phyloP scores from a whole-genome alignment of 2,113 vertebrate species.

The Pygoscelis antarcticus region DNA sequence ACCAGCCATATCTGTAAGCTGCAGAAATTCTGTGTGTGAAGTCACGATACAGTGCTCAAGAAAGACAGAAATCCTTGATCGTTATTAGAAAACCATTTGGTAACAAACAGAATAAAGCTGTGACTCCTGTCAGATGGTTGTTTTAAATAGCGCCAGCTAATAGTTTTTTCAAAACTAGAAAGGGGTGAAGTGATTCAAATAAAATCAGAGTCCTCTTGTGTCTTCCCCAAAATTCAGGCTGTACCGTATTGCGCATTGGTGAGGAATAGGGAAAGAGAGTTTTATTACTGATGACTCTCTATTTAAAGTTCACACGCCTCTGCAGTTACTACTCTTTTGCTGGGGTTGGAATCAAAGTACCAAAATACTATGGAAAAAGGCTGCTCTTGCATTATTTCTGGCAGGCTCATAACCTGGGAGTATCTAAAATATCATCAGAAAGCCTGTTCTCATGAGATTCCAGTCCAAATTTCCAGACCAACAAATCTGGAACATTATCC shows the following conservation, averaged over 20 bases:
- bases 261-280: neutral
- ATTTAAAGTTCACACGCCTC: neutral
- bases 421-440: neutral
- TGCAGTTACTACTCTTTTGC: neutral
- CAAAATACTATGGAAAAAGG: neutral
- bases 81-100: neutral
- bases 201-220: neutral
- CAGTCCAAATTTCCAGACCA: neutral
- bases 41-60: neutral
- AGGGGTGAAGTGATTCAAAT: neutral
- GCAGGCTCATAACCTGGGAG: neutral
- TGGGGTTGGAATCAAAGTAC: neutral
- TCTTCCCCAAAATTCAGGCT: neutral
- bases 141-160: neutral
- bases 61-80: neutral
- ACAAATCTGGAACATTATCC: neutral
- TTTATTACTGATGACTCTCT: neutral
- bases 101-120: neutral
- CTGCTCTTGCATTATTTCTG: conserved; percentile 24
- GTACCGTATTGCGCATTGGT: neutral
- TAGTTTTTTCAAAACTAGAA: neutral
- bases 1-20: neutral
- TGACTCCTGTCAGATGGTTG: neutral
- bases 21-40: neutral
- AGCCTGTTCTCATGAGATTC: neutral